Conservation (phyloP, 92 coral and sea anemone genomes). For the Nematostella vectensis region DNA sequence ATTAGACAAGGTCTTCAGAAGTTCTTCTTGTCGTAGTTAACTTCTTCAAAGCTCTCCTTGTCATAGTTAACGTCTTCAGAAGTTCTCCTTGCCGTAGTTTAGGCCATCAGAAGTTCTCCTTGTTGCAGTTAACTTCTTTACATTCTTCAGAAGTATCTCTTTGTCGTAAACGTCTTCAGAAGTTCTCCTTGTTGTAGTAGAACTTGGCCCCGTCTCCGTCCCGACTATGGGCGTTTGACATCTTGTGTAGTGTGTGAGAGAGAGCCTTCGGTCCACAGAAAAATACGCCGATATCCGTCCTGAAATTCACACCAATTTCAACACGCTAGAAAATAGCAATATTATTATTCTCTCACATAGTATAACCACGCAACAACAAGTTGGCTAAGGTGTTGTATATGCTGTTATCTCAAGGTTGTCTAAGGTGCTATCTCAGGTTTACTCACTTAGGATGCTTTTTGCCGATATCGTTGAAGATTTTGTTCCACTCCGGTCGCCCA, state of each 20-base stretch:
- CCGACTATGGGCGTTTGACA: constrained; percentile 69
- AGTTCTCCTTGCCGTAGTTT: too few relatives aligned
- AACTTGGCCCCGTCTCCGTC: constrained; percentile 66
- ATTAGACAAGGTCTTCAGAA: too few relatives aligned
- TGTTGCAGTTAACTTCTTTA: neutral
- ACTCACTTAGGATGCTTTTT: constrained; percentile 70
- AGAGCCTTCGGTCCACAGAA: constrained; percentile 88
- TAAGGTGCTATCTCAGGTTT: too few relatives aligned
- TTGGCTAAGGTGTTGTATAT: too few relatives aligned
- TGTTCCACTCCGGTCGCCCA: constrained; percentile 89
- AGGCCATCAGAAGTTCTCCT: neutral
- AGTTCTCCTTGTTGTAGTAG: constrained; percentile 87
- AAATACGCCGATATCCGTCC: constrained; percentile 92
- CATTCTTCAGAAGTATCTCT: neutral
- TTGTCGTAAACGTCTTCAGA: constrained; percentile 19
- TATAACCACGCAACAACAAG: too few relatives aligned
- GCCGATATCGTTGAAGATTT: constrained; percentile 53
- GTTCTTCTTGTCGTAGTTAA: too few relatives aligned
- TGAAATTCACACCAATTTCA: too few relatives aligned
- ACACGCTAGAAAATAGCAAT: too few relatives aligned
- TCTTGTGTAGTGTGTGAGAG: constrained; percentile 70
- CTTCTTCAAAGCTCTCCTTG: too few relatives aligned
- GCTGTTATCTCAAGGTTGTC: too few relatives aligned
- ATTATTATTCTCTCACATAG: too few relatives aligned
- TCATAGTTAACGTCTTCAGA: too few relatives aligned